phyloP scores from a whole-genome alignment of 2,888 invertebrate genomes.

The Nineta flava region DNA sequence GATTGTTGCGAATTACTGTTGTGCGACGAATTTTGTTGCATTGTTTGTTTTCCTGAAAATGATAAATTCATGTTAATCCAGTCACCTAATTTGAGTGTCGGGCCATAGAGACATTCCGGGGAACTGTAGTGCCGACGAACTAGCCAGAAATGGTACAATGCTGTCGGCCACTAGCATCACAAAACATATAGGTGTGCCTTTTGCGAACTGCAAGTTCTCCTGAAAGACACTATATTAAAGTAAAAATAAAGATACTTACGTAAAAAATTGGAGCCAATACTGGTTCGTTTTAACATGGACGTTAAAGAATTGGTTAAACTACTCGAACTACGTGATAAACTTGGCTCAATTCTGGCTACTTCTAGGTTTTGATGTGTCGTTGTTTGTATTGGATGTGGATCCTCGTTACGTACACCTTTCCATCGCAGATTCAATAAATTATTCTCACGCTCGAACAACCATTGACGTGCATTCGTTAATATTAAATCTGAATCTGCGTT shows the following conservation, averaged over 20 bases:
- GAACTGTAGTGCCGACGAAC: too few relatives aligned
- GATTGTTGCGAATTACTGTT: neutral
- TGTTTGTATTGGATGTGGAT: slow-evolving; percentile 20
- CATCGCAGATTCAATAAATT: slow-evolving; percentile 52
- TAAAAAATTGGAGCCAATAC: slow-evolving; percentile 16
- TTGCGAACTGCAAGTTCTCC: neutral
- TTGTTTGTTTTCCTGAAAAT: too few relatives aligned
- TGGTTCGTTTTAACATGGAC: slow-evolving; percentile 55
- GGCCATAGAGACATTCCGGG: too few relatives aligned
- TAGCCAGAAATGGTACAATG: too few relatives aligned
- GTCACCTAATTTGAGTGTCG: too few relatives aligned
- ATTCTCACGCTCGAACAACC: slow-evolving; percentile 64
- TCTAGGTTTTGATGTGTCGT: slow-evolving; percentile 21
- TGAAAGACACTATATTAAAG: neutral
- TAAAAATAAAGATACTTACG: slow-evolving; percentile 1
- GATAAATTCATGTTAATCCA: too few relatives aligned
- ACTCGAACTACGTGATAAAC: slow-evolving; percentile 18
- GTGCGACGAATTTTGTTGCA: neutral
- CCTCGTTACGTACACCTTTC: slow-evolving; percentile 35
- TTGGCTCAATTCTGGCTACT: slow-evolving; percentile 25
- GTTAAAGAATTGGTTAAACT: slow-evolving; percentile 62
- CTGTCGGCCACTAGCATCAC: too few relatives aligned
- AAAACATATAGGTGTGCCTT: too few relatives aligned
- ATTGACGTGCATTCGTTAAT: slow-evolving; percentile 62
- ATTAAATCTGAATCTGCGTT: slow-evolving; percentile 42